These are phyloP conservation scores for Sterrhoptilus dennistouni DNA, from an alignment of 2,113 vertebrate species.

Conservation along the genomic window DNA sequence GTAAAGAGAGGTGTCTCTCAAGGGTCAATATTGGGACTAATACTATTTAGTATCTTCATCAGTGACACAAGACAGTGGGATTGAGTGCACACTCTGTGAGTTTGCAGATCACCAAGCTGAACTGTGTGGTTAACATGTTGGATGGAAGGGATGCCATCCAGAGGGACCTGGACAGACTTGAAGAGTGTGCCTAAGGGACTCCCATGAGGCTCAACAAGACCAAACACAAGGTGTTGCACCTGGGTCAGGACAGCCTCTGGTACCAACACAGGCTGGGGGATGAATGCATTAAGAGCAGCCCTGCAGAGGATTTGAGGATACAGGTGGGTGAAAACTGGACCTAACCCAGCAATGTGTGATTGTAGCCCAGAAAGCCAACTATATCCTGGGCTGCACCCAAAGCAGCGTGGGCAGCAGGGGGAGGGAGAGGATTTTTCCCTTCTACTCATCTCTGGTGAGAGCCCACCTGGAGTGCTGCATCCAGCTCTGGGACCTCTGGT, in stretches of 20 bases:
- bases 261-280: background rate
- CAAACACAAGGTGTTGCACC: background rate
- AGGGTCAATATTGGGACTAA: background rate
- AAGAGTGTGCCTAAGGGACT: background rate
- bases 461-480: background rate
- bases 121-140: rapidly evolving
- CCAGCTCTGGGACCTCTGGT: background rate
- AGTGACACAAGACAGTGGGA: background rate
- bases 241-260: rapidly evolving
- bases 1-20: background rate
- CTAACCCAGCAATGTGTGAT: background rate
- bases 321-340: background rate
- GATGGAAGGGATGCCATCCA: background rate
- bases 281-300: background rate
- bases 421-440: background rate
- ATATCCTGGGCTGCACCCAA: background rate
- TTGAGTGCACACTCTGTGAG: background rate
- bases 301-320: background rate
- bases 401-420: rapidly evolving
- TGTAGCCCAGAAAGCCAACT: rapidly evolving
- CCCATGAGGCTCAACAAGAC: background rate
- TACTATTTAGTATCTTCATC: background rate
- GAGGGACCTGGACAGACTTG: background rate
- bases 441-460: background rate
- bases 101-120: background rate